Evolutionary conservation across 2,888 invertebrate species (phyloP), one percentile per base, ranked within the genome.

Genomic region (Dryomyza anilis): DNA sequence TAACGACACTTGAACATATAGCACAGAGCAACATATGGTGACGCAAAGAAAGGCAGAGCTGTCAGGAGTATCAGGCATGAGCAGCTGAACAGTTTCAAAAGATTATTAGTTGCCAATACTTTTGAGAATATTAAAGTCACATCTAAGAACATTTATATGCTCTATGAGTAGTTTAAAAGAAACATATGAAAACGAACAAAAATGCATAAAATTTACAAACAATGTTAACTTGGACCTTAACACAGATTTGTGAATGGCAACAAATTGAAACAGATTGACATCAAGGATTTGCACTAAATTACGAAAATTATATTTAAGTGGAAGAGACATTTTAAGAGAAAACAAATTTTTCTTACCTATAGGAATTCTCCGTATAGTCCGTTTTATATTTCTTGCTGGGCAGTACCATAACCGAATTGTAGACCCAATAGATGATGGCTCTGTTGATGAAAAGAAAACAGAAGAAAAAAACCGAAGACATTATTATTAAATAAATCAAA

Each of bases 351-450:
- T 73, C 77, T 76, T 74, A 88, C 88, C 88, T 89, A 85, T 94
- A 96, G 70, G 93, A 93, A 83, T 92, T 93, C 82, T 95, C 94
- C 65, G 90, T 89, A 63, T 90, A 91, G 75, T 91, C 91, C 57
- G 92, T 91, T 67, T 91, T 89, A 81, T 94, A 94, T 81, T 95
- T 95, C 83, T 92, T 93, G 66, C 93, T 94, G 0, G 94, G 92
- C 72, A 95, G 85, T 55, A 95, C 90, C 93, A 96, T 95, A 69
- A 92, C 90, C 77, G 92, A 91, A 80, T 94, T 93, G 83, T 93
- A 93, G 67, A 93, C 93, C 95, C 95, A 95, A 84, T 95, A 95
- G 80, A 92, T 94, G 85, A 95, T 95, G 73, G 95, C 94, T 68
- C 93, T 88, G 10, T 36, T 7, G n/a, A 43, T 5, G 7, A 27